Evolutionary conservation across 2,113 vertebrate genomes (phyloP).

Genomic region (Hippocampus abdominalis): DNA sequence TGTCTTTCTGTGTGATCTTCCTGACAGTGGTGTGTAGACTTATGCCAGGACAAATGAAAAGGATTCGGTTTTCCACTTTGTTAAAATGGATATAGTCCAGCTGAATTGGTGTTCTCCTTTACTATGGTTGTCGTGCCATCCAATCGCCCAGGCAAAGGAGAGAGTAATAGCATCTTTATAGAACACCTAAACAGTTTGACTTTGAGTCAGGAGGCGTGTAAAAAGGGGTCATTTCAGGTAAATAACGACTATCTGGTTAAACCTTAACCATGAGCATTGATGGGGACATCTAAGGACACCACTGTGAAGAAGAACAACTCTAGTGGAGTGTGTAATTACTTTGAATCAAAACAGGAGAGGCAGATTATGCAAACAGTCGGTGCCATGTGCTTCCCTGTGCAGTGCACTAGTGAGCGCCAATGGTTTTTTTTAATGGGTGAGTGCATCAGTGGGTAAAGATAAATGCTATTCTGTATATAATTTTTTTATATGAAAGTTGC

Average conservation of each 20-base stretch:
- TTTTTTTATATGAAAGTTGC: background rate
- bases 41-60: conserved; percentile 3
- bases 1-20: background rate
- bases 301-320: background rate
- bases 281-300: background rate
- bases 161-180: background rate
- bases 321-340: background rate
- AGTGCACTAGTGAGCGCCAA: background rate
- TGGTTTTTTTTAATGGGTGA: background rate
- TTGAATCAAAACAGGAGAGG: background rate
- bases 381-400: background rate
- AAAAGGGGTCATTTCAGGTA: conserved; percentile 11
- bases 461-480: background rate
- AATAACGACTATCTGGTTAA: conserved; percentile 33
- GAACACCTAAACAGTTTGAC: background rate
- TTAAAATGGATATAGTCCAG: background rate
- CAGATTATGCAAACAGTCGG: background rate
- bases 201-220: conserved; percentile 1
- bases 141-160: background rate
- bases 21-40: background rate
- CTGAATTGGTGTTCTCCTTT: background rate
- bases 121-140: background rate
- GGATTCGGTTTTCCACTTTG: background rate
- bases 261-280: conserved; percentile 23
- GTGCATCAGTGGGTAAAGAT: background rate